Evolutionary conservation across 2,888 invertebrate species (phyloP), one percentile per base, ranked within the genome.

Genomic region (Endotricha flammealis): DNA sequence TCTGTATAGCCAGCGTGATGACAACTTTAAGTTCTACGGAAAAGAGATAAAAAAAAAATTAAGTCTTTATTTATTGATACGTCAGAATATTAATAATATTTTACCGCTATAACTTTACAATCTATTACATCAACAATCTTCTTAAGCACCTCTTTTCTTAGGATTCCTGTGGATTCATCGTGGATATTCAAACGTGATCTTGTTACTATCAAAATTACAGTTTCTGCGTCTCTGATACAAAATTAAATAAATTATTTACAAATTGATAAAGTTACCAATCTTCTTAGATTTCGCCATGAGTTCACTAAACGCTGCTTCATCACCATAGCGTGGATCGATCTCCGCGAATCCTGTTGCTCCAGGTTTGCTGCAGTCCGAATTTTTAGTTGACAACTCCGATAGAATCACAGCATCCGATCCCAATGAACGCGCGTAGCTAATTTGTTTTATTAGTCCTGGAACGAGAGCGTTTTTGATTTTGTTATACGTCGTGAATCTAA

Each of bases 251-350:
- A n/a, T n/a, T n/a, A n/a, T n/a, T n/a, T n/a, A n/a, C n/a, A n/a
- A n/a, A n/a, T 10, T 25, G 4, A 9, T 24, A 11, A 14, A 3
- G 44, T 56, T 53, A 83, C 83, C 80, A 31, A 82, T 46, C 56
- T 75, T 81, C 25, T 69, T 76, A 1, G 91, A 88, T 45, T 87
- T 85, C 1, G 64, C 64, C 0, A 91, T 52, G 1, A 95, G 59
- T 0, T 57, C 57, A 2, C 76, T 75, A 30, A 96, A 91, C 55
- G 91, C 91, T 0, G 78, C 79, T 40, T 92, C 52, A 0, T 86
- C 90, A 0, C 96, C 96, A 59, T 91, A 96, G 23, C 89, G 82
- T 0, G 88, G 77, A 50, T 95, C 92, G 27, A 96, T 88, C 9
- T 88, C 88, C 1, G 60, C 83, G 56, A 92, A 93, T 65, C 95